Evolutionary conservation across 2,888 invertebrate species (phyloP), one percentile per base, ranked within the genome.

Genomic region (Bedellia somnulentella): DNA sequence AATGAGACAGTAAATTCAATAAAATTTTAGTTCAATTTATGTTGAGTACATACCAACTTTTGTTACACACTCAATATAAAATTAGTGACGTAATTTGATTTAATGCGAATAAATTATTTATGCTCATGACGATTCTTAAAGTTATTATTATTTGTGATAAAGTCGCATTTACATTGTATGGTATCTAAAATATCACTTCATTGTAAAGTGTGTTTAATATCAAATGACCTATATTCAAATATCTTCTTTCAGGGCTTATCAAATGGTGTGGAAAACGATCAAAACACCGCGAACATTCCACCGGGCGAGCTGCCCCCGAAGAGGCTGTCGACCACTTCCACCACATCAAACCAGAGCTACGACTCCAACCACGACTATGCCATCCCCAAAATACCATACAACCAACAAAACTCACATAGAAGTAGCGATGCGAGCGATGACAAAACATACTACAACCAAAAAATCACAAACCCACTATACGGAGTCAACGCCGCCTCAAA

Each of bases 221-320:
- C n/a, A n/a, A n/a, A n/a, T n/a, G n/a, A n/a, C n/a, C n/a, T n/a
- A n/a, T n/a, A n/a, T n/a, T n/a, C n/a, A n/a, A n/a, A n/a, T n/a
- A n/a, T n/a, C n/a, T n/a, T n/a, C n/a, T 62, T 62, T 5, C 67
- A 77, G 77, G 77, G 76, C 45, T 48, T 77, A 35, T 57, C 71
- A 29, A 77, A 71, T 42, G 75, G 77, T 37, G 59, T 70, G 34
- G 77, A 77, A 39, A 75, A 67, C 42, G 70, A 73, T 37, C 75
- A 71, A 40, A 76, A 73, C 49, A 56, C 57, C 15, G 58, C 63
- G 4, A 75, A 67, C 41, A 30, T 60, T 8, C 57, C 52, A 29
- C 55, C 64, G 8, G 51, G 48, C 14, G 67, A 73, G 17, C 31
- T 60, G 35, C 44, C 64, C 12, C 66, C 66, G 52, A 71, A 70